Evolutionary conservation across 2,113 vertebrate genomes (phyloP).

Genomic region (Amazona vittata): DNA sequence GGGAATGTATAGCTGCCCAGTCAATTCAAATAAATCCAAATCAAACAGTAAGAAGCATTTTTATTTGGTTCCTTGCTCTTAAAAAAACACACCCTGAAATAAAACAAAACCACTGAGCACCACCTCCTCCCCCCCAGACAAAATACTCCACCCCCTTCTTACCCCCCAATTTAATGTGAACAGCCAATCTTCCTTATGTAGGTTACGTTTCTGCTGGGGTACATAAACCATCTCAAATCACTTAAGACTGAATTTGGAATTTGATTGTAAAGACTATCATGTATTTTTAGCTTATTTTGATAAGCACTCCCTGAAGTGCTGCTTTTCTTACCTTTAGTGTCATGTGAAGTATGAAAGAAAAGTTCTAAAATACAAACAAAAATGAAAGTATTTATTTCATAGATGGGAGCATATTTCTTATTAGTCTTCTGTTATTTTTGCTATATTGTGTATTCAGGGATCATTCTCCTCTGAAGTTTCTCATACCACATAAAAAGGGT

Average conservation of each 20-base stretch:
- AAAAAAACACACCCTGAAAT: background rate
- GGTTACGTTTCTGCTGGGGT: background rate
- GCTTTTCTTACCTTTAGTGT: background rate
- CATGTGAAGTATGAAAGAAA: background rate
- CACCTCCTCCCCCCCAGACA: accelerated
- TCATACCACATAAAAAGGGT: background rate
- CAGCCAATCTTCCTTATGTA: background rate
- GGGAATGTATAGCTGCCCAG: background rate
- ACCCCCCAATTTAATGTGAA: background rate
- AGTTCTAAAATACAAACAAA: background rate
- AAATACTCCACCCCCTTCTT: background rate
- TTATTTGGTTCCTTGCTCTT: background rate
- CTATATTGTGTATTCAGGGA: background rate
- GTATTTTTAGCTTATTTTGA: background rate
- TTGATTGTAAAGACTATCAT: background rate
- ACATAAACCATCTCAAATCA: background rate
- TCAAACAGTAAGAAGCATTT: background rate
- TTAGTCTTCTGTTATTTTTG: background rate
- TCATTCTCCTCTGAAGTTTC: background rate
- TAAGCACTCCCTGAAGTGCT: background rate
- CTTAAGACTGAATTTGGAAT: background rate
- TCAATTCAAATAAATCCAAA: background rate
- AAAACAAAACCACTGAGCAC: background rate
- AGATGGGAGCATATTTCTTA: background rate
- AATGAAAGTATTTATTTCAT: background rate